Evolutionary conservation across 30 jellyfish, hydroid and myxozoan genomes (phyloP), one percentile per base, ranked within the genome.

Genomic region (Phacellophora camtschatica): DNA sequence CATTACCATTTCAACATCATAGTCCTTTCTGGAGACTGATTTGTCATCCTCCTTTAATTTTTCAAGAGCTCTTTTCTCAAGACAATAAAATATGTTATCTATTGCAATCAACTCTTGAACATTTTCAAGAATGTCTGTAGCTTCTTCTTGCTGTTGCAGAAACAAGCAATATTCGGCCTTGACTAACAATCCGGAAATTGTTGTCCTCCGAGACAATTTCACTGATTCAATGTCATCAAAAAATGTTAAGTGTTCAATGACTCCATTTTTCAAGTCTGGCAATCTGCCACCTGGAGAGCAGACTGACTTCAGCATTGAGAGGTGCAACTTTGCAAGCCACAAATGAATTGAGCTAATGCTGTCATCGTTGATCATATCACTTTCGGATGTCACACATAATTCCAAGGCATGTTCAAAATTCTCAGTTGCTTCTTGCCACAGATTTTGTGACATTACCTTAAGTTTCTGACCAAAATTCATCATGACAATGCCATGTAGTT

Each of bases 381-480:
- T 33, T 33, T 72, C 20, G 31, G 34, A 29, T 2, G 10, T 45
- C 43, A 27, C 11, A 41, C 82, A 37, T 22, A 58, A 23, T 27
- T 62, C 82, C 25, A 77, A 28, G 0, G 90, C 90, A 77, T 35
- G 29, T 46, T 77, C 74, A 63, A 77, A 77, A 31, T 77, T 63
- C 31, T 63, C 90, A 11, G 66, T 62, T 0, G 90, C 90, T 43
- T 89, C 97, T 30, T 66, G 74, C 97, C 95, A 82, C 73, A 90
- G 65, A 15, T 18, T 48, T 45, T 76, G 77, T 12, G 96, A 57
- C 81, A 90, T 57, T 42, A 41, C 77, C 4, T 43, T 78, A 4
- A 90, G 81, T 62, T 77, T 82, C 64, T 74, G 73, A 28, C 97
- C 94, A 75, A 90, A 90, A 36, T 83, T 76, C 90, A 83, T 64